Base-by-base conservation (phyloP, 2,113 vertebrate species). In the Origma solitaria region DNA sequence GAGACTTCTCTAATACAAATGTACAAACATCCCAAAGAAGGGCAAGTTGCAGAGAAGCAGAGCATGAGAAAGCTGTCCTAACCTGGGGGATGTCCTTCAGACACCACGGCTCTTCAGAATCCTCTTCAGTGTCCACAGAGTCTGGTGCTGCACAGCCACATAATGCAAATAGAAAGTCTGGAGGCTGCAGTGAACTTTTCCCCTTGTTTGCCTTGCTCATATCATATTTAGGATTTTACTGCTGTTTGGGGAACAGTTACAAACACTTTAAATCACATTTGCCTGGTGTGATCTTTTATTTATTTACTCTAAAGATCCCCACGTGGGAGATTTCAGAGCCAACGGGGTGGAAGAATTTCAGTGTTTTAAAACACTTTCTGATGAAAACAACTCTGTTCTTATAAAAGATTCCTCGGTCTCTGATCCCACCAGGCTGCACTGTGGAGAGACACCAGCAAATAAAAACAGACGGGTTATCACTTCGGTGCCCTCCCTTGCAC, bases 231-330 rank as follows among this genome's bases (percentile, higher is more conserved):
- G 40, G 73, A 68, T 82, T 96, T 94, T 82, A 96, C 47, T 42
- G 11, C 57, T 24, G 4, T 75, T 89, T 60, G 30, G 80, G 86
- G 83, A 95, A 94, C 91, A 49, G 86, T 94, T 95, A 75, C 72
- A 94, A 68, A 89, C 92, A 71, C 56, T 84, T 92, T 64, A 96
- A 94, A 86, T 94, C 88, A 86, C 92, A 84, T 94, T 88, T 84
- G 69, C 73, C 60, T 86, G 51, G 83, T 92, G 65, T 68, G 60
- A 95, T 94, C 81, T 95, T 92, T 91, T 84, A 95, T 90, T 93
- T 95, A 94, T 89, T 94, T 94, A 86, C 86, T 86, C 92, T 86
- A 75, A 92, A 91, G 47, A 92, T 88, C 49, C 61, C 72, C 80
- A 82, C 2, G 4, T 82, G 88, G 77, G 83, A 94, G 68, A 91